Evolutionary conservation across 2,888 invertebrate genomes (phyloP).

Genomic region (Platypus cylindrus): DNA sequence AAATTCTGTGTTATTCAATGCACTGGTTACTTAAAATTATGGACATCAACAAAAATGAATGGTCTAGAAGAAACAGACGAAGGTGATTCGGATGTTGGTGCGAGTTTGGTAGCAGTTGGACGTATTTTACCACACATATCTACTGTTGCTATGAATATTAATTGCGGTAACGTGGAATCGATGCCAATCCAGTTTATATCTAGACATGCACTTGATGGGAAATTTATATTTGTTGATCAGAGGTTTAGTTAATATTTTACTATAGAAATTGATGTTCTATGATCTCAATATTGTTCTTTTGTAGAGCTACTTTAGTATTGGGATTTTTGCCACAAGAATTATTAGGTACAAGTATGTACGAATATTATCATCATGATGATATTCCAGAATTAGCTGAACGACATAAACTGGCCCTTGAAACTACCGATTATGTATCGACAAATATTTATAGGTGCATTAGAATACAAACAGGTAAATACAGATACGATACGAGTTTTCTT

Average conservation of each 20-base stretch:
- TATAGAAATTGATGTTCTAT: no score
- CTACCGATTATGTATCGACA: conserved; percentile 49
- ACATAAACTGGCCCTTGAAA: conserved; percentile 66
- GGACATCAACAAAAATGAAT: conserved; percentile 69
- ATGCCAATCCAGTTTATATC: conserved; percentile 66
- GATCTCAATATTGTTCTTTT: no score
- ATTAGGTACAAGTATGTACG: conserved; percentile 84
- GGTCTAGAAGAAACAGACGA: conserved; percentile 60
- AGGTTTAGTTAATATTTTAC: conserved; percentile 42
- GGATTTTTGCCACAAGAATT: conserved; percentile 90
- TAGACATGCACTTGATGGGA: conserved; percentile 78
- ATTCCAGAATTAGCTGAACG: conserved; percentile 66
- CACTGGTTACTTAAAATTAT: conserved; percentile 86
- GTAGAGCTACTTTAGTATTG: conserved; percentile 72
- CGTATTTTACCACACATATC: conserved; percentile 53
- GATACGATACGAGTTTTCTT: background rate
- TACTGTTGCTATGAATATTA: conserved; percentile 31
- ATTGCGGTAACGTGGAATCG: conserved; percentile 37
- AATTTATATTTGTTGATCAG: conserved; percentile 86
- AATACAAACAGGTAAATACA: background rate
- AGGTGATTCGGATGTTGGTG: conserved; percentile 43
- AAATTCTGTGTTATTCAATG: conserved; percentile 85
- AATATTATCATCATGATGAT: conserved; percentile 77
- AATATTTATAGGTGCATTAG: conserved; percentile 44
- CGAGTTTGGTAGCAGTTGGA: conserved; percentile 76